Evolutionary conservation across 2,888 invertebrate genomes (phyloP).

Genomic region (Gastrophysa polygoni): DNA sequence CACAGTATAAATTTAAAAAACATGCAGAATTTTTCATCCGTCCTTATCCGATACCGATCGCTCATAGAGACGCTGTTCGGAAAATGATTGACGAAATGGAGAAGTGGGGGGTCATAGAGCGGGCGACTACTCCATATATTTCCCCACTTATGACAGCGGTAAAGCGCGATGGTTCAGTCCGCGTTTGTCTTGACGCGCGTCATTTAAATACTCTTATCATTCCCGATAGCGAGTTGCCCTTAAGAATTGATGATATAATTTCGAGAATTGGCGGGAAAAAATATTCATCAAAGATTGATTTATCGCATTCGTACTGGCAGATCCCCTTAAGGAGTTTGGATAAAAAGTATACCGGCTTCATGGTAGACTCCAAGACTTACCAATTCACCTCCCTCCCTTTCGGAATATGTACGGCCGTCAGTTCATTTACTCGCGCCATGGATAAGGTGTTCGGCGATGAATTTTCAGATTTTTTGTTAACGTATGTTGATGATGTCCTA

Average conservation of each 20-base stretch:
- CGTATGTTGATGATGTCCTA: slow-evolving; percentile 34
- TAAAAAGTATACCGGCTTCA: slow-evolving; percentile 34
- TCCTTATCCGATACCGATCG: neutral
- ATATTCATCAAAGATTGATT: too few species aligned
- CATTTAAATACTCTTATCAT: slow-evolving; percentile 17
- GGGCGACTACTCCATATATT: neutral
- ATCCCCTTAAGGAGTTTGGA: neutral
- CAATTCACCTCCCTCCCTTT: slow-evolving; percentile 33
- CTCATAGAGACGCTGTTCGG: neutral
- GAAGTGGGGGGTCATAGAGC: neutral
- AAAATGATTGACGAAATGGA: neutral
- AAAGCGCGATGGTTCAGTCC: neutral
- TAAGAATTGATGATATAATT: slow-evolving; percentile 24
- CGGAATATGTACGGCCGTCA: slow-evolving; percentile 22
- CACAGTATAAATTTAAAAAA: slow-evolving; percentile 14
- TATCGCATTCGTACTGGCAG: too few species aligned
- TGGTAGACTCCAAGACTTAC: slow-evolving; percentile 30
- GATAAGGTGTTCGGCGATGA: slow-evolving; percentile 28
- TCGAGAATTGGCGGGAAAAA: too few species aligned
- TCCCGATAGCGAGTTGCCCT: slow-evolving; percentile 19
- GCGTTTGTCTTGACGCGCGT: slow-evolving; percentile 16
- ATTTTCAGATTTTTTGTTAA: slow-evolving; percentile 20
- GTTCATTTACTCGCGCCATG: slow-evolving; percentile 25
- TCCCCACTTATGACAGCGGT: slow-evolving; percentile 1
- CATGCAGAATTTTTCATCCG: too few species aligned